Base-by-base conservation (phyloP, 1,140 invertebrate genomes). In the Metopolophium dirhodum region DNA sequence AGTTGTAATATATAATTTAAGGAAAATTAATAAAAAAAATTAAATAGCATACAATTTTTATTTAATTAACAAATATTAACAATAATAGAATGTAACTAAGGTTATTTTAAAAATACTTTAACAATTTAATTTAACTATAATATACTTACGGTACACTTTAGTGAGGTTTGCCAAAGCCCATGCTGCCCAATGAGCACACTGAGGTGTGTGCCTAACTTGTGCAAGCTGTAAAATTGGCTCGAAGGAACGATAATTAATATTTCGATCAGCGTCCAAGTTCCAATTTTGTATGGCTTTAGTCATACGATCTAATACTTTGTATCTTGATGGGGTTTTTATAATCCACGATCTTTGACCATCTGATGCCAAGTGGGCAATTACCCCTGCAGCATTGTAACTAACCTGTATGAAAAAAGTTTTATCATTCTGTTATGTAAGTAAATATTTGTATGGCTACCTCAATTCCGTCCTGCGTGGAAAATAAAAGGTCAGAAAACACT, bases 141-240 rank as follows among this genome's bases (percentile, higher is more conserved):
- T 85, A 45, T 88, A 97, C 97, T 97, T 96, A 98, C 98, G 97
- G 95, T 98, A 98, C 85, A 99, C 98, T 94, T 96, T 97, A 26
- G 98, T 99, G 37, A 99, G 96, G 96, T 99, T 99, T 54, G 98
- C 98, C 77, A 99, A 96, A 14, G 99, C 99, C 99, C 99, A 99
- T n/a, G 98, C 97, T 7, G 98, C 98, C 99, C 99, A 99, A 95
- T 98, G 97, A 95, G 99, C 98, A 95, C 98, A 99, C 95, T 98
- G 97, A 1, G 98, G 97, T 7, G 98, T 98, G 94, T 98, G 97
- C 94, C 97, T 97, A 91, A 97, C 96, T 94, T 97, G 96, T 9
- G 99, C 96, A 82, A 99, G 95, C 93, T 97, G 96, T 18, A 99
- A 95, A 94, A 99, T 98, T 8, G 99, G 99, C 95, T 98, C 97